These are phyloP conservation scores for Calycopis cecrops DNA, from an alignment of 1,140 invertebrate genomes.

Conservation along the genomic window DNA sequence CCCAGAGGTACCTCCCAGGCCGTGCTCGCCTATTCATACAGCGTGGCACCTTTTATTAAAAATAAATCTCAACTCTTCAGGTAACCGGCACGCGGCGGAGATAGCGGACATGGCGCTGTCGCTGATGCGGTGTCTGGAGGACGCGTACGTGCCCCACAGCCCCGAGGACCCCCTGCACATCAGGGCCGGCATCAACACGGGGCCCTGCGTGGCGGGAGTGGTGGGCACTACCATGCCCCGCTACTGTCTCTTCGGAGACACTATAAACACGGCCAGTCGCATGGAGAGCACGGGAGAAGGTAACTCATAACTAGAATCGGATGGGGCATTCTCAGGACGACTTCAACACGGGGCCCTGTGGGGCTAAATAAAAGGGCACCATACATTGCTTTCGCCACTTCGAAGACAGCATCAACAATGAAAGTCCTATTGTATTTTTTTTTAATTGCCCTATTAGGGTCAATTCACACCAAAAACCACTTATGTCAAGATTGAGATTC, in stretches of 20 bases:
- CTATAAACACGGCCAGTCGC: conserved; percentile 88
- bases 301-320: conserved; percentile 33
- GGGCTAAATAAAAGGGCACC: too few relatives aligned
- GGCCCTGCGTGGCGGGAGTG: conserved; percentile 77
- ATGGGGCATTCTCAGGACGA: too few relatives aligned
- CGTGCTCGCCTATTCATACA: too few relatives aligned
- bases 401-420: too few relatives aligned
- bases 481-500: too few relatives aligned
- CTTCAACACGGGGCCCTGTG: background rate
- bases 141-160: conserved; percentile 76
- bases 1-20: too few relatives aligned
- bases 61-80: conserved; percentile 23
- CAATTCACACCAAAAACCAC: too few relatives aligned
- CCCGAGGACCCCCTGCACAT: conserved; percentile 75
- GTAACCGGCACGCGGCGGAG: conserved; percentile 74
- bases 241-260: conserved; percentile 86
- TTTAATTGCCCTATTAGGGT: too few relatives aligned
- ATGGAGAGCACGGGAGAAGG: conserved; percentile 92
- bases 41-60: too few relatives aligned
- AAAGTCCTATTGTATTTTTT: too few relatives aligned
- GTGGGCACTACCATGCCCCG: conserved; percentile 80
- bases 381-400: too few relatives aligned
- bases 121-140: conserved; percentile 68
- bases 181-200: conserved; percentile 78
- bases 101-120: conserved; percentile 79